These are phyloP conservation scores for Platysternon megacephalum DNA, from an alignment of 2,113 vertebrate genomes.

Conservation along the genomic window DNA sequence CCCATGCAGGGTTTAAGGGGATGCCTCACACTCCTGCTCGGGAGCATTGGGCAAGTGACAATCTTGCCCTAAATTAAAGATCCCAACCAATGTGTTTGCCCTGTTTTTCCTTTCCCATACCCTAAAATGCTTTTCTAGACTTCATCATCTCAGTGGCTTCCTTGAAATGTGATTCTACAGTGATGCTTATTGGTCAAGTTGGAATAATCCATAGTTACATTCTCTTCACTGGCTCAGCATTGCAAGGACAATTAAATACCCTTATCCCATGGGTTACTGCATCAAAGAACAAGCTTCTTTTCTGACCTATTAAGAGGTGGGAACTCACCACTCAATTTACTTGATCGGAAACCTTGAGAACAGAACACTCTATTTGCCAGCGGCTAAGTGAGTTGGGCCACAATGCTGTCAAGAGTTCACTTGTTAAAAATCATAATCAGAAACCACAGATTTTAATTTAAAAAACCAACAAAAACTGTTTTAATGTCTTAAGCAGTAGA, in stretches of 20 bases:
- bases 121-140: background rate
- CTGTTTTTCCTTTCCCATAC: background rate
- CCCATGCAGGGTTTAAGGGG: background rate
- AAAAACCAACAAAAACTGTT: background rate
- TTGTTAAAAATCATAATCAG: background rate
- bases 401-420: background rate
- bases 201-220: background rate
- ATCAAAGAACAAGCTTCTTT: background rate
- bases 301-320: background rate
- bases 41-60: background rate
- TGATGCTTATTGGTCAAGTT: background rate
- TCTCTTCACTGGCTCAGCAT: background rate
- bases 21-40: rapidly evolving
- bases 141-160: background rate
- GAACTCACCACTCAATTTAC: background rate
- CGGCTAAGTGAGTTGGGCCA: background rate
- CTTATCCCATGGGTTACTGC: background rate
- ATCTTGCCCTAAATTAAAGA: background rate
- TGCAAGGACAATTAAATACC: background rate
- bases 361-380: background rate
- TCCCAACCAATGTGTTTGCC: background rate
- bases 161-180: background rate
- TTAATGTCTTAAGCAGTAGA: background rate
- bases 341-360: background rate
- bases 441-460: background rate